Percentiles rank a stretch among this genome's conserved stretches.
Evolutionary conservation across 2,888 invertebrate genomes (phyloP).

Genomic region (Chloroclystis v-ata): DNA sequence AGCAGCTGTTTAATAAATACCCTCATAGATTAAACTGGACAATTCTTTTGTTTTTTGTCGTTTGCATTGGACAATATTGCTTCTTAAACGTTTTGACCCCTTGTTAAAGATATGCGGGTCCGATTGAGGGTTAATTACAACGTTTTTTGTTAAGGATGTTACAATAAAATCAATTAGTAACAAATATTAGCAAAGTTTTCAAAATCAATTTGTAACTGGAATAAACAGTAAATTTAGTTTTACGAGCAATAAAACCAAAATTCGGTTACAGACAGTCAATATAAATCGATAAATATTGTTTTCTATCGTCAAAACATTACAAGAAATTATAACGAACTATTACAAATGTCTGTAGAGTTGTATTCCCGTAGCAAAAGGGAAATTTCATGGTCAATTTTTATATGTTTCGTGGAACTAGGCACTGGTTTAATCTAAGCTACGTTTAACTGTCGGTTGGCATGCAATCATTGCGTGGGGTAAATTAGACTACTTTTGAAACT

Average conservation of each 20-base stretch:
- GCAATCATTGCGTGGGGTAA: conserved; percentile 53
- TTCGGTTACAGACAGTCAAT: conserved; percentile 25
- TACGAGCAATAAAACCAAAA: conserved; percentile 21
- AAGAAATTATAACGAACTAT: conserved; percentile 31
- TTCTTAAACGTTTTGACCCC: conserved; percentile 65
- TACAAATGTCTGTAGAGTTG: conserved; percentile 46
- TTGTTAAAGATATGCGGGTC: conserved; percentile 62
- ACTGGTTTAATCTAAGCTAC: conserved; percentile 69
- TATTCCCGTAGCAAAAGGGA: conserved; percentile 58
- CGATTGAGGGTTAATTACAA: conserved; percentile 56
- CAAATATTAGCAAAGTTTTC: not conserved
- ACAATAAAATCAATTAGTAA: not conserved
- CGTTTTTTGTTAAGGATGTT: conserved; percentile 39
- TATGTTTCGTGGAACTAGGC: conserved; percentile 70
- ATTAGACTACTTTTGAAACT: conserved; percentile 59
- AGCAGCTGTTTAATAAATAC: conserved; percentile 75
- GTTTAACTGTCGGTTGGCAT: conserved; percentile 59
- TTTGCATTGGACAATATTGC: conserved; percentile 60
- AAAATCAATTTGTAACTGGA: not conserved
- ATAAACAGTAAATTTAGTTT: conserved; percentile 1
- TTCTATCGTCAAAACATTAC: conserved; percentile 26
- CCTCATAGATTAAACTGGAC: conserved; percentile 70
- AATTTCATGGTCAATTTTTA: conserved; percentile 76
- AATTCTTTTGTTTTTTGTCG: conserved; percentile 67
- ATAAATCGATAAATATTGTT: conserved; percentile 31